Evolutionary conservation across 2,888 invertebrate species (phyloP), one percentile per base, ranked within the genome.

Genomic region (Lymantria dispar): DNA sequence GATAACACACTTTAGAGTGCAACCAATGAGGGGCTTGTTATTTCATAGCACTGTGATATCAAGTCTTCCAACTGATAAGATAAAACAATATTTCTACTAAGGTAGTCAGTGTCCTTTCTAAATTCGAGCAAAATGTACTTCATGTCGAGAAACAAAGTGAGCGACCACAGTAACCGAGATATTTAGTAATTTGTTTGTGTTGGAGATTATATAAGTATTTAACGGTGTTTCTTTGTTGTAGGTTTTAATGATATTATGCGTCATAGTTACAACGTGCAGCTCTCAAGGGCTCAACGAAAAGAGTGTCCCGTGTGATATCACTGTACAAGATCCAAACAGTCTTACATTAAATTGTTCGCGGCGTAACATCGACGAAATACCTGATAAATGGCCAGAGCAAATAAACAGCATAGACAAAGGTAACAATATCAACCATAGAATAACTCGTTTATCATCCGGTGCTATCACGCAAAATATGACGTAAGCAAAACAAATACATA

Each of bases 211-310:
- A 76, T 79, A 78, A 76, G 74, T 77, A 74, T 22, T 22, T 3
- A 22, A 80, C 74, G 71, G 76, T 76, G 79, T 78, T 79, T 80
- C 77, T 87, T 85, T 87, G 86, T 90, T 87, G 70, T 87, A 91
- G 90, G 88, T 86, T 78, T 80, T 87, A 83, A 81, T 85, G 78
- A 74, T 85, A 78, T 68, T 88, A 69, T 80, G 82, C 78, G 83
- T 76, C 69, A 76, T 88, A 79, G 77, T 84, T 74, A 73, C 73
- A 63, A 62, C 72, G 73, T 69, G 76, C 70, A 68, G 60, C 62
- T 80, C 77, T 55, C 64, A 64, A 58, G 70, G 74, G 64, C 71
- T 60, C 58, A 72, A 63, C 46, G 70, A 60, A 45, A 72, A 68
- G 56, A 74, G 66, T 48, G 69, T 69, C 46, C 72, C 78, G 45